A percentile compares a stretch with the other conserved stretches of the same genome.
These are phyloP conservation scores for Pyrocoelia pectoralis DNA, from an alignment of 2,888 invertebrate species.

Conservation along the genomic window DNA sequence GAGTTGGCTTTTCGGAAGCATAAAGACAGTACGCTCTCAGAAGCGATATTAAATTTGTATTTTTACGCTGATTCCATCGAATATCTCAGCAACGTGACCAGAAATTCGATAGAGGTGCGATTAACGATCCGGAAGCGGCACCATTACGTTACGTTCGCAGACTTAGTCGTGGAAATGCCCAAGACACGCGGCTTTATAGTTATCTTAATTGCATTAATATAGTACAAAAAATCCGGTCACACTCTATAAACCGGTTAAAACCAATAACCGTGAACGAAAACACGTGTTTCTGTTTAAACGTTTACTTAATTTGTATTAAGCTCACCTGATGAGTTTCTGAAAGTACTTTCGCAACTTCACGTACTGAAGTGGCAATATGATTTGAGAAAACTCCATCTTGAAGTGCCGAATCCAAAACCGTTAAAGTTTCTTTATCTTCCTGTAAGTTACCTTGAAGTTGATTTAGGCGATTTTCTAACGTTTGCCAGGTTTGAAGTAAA, in stretches of 20 bases:
- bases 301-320: background rate
- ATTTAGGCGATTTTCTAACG: slow-evolving; percentile 77
- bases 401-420: slow-evolving; percentile 62
- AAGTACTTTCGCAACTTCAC: slow-evolving; percentile 66
- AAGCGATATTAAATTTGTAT: slow-evolving; percentile 69
- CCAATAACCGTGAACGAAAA: background rate
- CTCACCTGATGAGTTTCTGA: slow-evolving; percentile 62
- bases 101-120: slow-evolving; percentile 64
- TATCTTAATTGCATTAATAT: slow-evolving; percentile 14
- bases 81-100: slow-evolving; percentile 64
- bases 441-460: slow-evolving; percentile 80
- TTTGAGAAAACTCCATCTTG: slow-evolving; percentile 57
- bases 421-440: slow-evolving; percentile 72
- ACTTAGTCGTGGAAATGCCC: slow-evolving; percentile 33
- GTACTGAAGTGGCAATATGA: slow-evolving; percentile 65
- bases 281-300: background rate
- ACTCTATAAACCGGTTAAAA: no score
- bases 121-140: slow-evolving; percentile 64
- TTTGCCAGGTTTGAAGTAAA: slow-evolving; percentile 76
- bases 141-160: slow-evolving; percentile 55
- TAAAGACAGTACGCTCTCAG: slow-evolving; percentile 47
- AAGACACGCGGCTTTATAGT: slow-evolving; percentile 3
- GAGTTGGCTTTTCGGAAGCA: slow-evolving; percentile 15
- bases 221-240: background rate
- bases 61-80: slow-evolving; percentile 70